Evolutionary conservation across 2,113 vertebrate species (phyloP).

Genomic region (Chaenocephalus aceratus): DNA sequence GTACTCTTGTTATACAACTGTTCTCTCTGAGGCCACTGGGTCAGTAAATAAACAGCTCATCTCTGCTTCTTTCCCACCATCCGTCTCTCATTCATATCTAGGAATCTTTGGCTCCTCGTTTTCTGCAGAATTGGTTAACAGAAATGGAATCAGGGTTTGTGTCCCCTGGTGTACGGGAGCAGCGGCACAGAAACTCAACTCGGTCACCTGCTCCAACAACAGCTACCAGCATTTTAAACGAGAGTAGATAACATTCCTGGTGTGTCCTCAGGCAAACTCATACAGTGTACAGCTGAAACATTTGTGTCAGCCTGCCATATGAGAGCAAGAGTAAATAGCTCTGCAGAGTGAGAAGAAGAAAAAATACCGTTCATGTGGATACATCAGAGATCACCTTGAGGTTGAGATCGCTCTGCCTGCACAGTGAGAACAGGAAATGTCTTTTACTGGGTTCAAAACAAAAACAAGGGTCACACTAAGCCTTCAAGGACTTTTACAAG

Average conservation of each 20-base stretch:
- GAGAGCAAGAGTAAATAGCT: constrained; percentile 37
- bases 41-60: constrained; percentile 80
- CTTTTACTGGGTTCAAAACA: constrained; percentile 39
- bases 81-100: constrained; percentile 52
- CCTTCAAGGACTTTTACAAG: constrained; percentile 27
- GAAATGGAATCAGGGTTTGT: constrained; percentile 29
- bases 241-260: constrained; percentile 80
- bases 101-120: constrained; percentile 22
- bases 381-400: constrained; percentile 58
- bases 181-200: constrained; percentile 47
- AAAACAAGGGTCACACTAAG: constrained; percentile 47
- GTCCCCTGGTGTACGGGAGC: constrained; percentile 41
- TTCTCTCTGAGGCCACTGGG: constrained; percentile 79
- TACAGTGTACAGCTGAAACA: constrained; percentile 38
- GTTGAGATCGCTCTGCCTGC: constrained; percentile 36
- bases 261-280: constrained; percentile 67
- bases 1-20: constrained; percentile 81
- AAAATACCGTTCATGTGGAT: constrained; percentile 17
- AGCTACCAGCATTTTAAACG: constrained; percentile 60
- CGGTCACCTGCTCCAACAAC: constrained; percentile 68
- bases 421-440: constrained; percentile 56
- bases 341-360: constrained; percentile 12
- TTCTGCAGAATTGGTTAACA: constrained; percentile 36
- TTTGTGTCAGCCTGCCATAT: constrained; percentile 27
- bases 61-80: constrained; percentile 44